Evolutionary conservation across 2,888 invertebrate genomes (phyloP).

Genomic region (Aleiodes leptofemur): DNA sequence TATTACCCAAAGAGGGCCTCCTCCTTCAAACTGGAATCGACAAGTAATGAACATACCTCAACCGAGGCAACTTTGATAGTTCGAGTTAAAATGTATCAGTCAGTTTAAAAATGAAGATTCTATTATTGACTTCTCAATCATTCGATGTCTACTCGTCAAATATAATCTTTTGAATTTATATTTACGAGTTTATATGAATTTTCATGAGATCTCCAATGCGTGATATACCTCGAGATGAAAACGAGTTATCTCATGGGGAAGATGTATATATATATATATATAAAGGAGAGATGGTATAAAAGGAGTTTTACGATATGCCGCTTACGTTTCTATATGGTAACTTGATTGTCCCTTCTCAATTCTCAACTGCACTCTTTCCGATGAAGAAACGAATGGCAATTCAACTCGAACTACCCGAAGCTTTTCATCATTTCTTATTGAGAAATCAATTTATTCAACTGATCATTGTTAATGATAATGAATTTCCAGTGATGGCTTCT

Average conservation of each 20-base stretch:
- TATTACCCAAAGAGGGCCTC: too few species aligned
- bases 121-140: background rate
- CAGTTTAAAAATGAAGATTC: background rate
- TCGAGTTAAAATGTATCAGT: background rate
- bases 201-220: background rate
- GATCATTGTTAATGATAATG: conserved; percentile 23
- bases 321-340: conserved; percentile 60
- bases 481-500: background rate
- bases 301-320: conserved; percentile 57
- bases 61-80: background rate
- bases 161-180: background rate
- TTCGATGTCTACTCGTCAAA: background rate
- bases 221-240: conserved; percentile 36
- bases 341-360: conserved; percentile 57
- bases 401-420: too few species aligned
- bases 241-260: conserved; percentile 33
- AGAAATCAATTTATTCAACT: background rate
- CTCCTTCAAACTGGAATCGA: too few species aligned
- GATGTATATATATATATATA: conserved; percentile 35
- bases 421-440: conserved; percentile 47
- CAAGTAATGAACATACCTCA: background rate
- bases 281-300: background rate
- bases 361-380: background rate
- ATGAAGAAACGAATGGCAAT: background rate
- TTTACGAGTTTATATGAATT: conserved; percentile 5